A percentile compares a stretch with the other conserved stretches of the same genome.
phyloP scores from a whole-genome alignment of 2,797 vertebrate genomes.

The Microhierax caerulescens region DNA sequence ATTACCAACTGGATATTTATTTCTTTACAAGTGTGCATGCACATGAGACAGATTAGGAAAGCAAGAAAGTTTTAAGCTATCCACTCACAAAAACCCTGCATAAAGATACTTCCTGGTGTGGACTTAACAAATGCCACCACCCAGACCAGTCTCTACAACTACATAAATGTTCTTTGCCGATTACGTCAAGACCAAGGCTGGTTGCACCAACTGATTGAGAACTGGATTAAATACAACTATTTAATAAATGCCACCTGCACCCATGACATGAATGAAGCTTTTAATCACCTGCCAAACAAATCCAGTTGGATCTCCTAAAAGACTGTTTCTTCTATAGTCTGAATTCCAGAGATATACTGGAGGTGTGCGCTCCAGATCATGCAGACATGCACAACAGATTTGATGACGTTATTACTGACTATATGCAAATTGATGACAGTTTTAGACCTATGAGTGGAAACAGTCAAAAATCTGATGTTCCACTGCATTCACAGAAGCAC shows the following conservation, averaged over 20 bases:
- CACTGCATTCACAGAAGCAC: background rate
- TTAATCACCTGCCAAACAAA: background rate
- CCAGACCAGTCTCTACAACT: background rate
- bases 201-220: background rate
- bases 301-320: background rate
- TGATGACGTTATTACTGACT: background rate
- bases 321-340: background rate
- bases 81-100: background rate
- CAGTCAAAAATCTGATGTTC: background rate
- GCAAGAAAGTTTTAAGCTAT: background rate
- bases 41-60: background rate
- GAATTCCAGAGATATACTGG: background rate
- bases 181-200: background rate
- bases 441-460: background rate
- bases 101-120: background rate
- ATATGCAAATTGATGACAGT: background rate
- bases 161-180: background rate
- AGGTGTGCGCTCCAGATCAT: background rate
- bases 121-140: background rate
- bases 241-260: background rate
- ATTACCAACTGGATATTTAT: background rate
- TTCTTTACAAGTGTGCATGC: background rate
- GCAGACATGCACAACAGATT: background rate
- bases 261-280: background rate
- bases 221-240: background rate